Conservation (phyloP, 2,113 vertebrate genomes). For the Andinoacara biseriatus region DNA sequence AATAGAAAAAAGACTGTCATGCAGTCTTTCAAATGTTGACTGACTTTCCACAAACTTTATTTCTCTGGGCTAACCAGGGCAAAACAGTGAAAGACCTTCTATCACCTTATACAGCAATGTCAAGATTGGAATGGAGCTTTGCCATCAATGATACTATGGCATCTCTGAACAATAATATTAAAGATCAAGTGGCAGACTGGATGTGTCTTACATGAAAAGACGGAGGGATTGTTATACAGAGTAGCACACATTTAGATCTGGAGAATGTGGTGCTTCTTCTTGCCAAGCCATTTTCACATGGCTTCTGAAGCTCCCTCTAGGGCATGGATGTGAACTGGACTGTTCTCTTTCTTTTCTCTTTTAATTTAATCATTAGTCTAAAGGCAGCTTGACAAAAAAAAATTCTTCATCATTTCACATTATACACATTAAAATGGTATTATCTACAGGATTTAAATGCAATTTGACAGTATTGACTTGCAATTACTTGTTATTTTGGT, state of each 20-base stretch:
- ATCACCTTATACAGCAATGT: background rate
- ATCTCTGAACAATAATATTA: conserved; percentile 46
- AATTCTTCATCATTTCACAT: conserved; percentile 15
- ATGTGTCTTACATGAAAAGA: conserved; percentile 50
- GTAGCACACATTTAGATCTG: conserved; percentile 68
- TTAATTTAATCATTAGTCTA: conserved; percentile 53
- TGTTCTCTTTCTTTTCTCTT: conserved; percentile 38
- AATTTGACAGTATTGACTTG: conserved; percentile 22
- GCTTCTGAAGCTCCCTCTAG: conserved; percentile 73
- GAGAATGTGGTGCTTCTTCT: conserved; percentile 50
- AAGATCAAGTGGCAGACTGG: conserved; percentile 52
- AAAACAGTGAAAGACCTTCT: background rate
- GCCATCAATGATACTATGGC: background rate
- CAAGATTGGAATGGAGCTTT: background rate
- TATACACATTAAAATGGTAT: conserved; percentile 9
- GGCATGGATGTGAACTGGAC: conserved; percentile 56
- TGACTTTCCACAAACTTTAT: conserved; percentile 20
- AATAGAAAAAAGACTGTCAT: conserved; percentile 51
- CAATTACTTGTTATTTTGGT: background rate
- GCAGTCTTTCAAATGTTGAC: background rate
- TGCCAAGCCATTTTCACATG: conserved; percentile 78
- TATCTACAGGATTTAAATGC: conserved; percentile 1
- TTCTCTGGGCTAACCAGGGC: background rate
- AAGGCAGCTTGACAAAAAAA: conserved; percentile 14
- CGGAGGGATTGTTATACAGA: conserved; percentile 63